These are phyloP conservation scores for Biston stratarius DNA, from an alignment of 2,888 invertebrate species.

Conservation along the genomic window DNA sequence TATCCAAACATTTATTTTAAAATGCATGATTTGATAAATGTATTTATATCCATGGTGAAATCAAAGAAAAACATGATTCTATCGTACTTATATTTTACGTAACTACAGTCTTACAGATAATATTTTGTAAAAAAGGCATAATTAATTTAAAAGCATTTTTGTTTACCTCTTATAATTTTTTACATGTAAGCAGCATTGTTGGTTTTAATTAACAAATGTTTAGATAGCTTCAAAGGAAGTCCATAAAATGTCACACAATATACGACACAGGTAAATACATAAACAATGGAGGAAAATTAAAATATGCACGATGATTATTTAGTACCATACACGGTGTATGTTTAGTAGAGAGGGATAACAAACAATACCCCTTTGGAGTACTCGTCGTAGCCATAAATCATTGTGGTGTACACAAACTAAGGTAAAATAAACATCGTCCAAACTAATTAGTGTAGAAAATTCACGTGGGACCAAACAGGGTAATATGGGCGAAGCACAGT, in stretches of 20 bases:
- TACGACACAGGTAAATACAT: constrained; percentile 20
- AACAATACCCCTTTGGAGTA: constrained; percentile 52
- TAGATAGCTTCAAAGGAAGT: constrained; percentile 22
- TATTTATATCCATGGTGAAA: no score
- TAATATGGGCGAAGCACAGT: constrained; percentile 82
- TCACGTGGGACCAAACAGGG: constrained; percentile 83
- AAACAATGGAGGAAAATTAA: constrained; percentile 38
- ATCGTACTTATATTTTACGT: no score
- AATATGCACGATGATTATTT: constrained; percentile 43
- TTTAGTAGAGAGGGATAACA: constrained; percentile 48
- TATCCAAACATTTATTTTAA: no score
- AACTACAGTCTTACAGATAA: no score
- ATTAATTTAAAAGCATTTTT: no score
- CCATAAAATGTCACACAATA: constrained; percentile 27
- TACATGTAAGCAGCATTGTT: constrained; percentile 6
- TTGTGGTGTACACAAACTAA: constrained; percentile 74
- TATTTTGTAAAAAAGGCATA: no score
- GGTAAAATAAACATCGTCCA: constrained; percentile 81
- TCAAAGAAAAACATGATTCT: no score
- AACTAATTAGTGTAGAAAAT: constrained; percentile 85
- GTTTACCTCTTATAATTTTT: not conserved
- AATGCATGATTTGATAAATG: no score
- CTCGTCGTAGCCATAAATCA: constrained; percentile 75
- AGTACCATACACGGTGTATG: constrained; percentile 37
- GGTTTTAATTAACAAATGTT: constrained; percentile 32